Conservation (phyloP, 2,888 invertebrate species). For the Leucophenga maculata region DNA sequence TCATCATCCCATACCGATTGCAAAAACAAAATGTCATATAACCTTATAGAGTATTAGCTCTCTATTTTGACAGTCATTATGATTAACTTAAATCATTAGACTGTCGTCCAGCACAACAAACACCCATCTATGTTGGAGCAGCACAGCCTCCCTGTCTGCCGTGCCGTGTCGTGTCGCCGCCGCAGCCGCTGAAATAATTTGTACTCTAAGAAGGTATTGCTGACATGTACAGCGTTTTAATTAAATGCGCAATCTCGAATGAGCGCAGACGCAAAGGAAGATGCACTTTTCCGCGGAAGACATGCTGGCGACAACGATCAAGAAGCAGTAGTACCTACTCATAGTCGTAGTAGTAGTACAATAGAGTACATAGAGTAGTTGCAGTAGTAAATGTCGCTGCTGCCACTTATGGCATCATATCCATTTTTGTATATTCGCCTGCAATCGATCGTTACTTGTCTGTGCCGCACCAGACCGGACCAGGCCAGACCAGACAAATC, state of each 20-base stretch:
- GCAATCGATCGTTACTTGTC: constrained; percentile 27
- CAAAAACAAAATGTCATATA: constrained; percentile 49
- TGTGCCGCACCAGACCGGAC: not conserved
- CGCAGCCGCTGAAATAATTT: constrained; percentile 28
- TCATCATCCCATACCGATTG: not conserved
- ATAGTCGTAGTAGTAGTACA: no score
- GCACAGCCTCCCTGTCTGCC: not conserved
- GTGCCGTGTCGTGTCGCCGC: not conserved
- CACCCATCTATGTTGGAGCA: not conserved
- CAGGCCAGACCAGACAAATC: constrained; percentile 1
- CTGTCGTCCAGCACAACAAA: constrained; percentile 33
- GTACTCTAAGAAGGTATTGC: constrained; percentile 38
- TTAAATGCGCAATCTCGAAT: constrained; percentile 53
- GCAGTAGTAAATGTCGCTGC: constrained; percentile 33
- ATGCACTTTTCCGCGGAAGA: constrained; percentile 61
- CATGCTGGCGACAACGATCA: constrained; percentile 61
- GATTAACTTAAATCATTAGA: constrained; percentile 67
- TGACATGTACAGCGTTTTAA: constrained; percentile 48
- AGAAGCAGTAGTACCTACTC: constrained; percentile 19
- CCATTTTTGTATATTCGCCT: constrained; percentile 53
- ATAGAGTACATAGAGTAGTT: constrained; percentile 25
- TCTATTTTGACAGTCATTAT: constrained; percentile 66
- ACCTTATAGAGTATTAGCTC: constrained; percentile 57
- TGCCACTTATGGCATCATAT: constrained; percentile 48
- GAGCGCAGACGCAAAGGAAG: not conserved